phyloP scores from a whole-genome alignment of 1,140 invertebrate genomes.

The Drosophila seguyi region DNA sequence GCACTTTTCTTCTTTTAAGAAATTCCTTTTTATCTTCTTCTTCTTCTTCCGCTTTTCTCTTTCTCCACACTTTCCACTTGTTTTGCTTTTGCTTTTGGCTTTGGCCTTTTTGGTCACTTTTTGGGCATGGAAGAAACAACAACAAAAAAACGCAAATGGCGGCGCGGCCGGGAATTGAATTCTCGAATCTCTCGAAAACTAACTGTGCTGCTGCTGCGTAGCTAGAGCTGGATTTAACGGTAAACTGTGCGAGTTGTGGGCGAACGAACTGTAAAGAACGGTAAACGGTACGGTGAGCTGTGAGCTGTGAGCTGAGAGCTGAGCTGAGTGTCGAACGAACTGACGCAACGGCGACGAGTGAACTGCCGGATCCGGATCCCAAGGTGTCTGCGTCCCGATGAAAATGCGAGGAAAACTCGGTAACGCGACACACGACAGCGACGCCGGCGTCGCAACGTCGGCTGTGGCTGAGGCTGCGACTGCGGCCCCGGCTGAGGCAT shows the following conservation, averaged over 20 bases:
- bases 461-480: conserved; percentile 2
- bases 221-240: not conserved
- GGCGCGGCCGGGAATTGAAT: conserved; percentile 27
- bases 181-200: not conserved
- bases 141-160: conserved; percentile 51
- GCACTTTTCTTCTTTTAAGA: conserved; percentile 31
- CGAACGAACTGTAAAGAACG: conserved; percentile 8
- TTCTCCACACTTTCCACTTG: conserved; percentile 24
- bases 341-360: conserved; percentile 80
- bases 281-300: conserved; percentile 6
- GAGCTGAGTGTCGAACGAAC: conserved; percentile 69
- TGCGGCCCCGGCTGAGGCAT: not conserved
- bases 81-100: conserved; percentile 16
- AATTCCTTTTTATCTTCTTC: conserved; percentile 2
- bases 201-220: conserved; percentile 4
- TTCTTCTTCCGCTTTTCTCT: no score
- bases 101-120: conserved; percentile 29
- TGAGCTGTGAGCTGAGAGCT: conserved; percentile 25
- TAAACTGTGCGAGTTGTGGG: conserved; percentile 18
- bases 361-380: conserved; percentile 65
- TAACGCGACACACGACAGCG: conserved; percentile 7
- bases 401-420: conserved; percentile 75
- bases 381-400: conserved; percentile 66
- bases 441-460: conserved; percentile 16
- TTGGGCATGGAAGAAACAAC: conserved; percentile 44